These are phyloP conservation scores for Decapterus maruadsi DNA, from an alignment of 2,797 vertebrate genomes.

Conservation along the genomic window DNA sequence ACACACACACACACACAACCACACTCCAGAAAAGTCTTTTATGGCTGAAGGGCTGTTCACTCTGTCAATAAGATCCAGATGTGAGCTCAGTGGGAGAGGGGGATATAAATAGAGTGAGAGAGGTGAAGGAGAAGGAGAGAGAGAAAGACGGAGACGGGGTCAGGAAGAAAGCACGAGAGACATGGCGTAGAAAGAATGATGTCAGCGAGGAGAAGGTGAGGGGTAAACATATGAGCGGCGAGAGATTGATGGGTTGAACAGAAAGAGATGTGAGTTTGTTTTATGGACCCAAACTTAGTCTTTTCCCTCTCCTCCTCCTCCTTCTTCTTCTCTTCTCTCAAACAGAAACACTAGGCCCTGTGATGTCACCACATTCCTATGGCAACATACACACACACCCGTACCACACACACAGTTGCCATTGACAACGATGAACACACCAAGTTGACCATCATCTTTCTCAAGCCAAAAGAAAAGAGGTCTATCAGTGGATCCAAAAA, in stretches of 20 bases:
- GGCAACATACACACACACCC: slow-evolving; percentile 32
- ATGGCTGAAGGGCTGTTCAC: slow-evolving; percentile 81
- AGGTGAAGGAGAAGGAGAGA: slow-evolving; percentile 66
- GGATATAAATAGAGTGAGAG: slow-evolving; percentile 78
- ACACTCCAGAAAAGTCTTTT: slow-evolving; percentile 73
- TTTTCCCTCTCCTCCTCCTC: not conserved
- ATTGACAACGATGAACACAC: slow-evolving; percentile 52
- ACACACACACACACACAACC: not conserved
- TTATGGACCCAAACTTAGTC: slow-evolving; percentile 28
- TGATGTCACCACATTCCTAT: slow-evolving; percentile 80
- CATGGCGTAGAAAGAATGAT: slow-evolving; percentile 36
- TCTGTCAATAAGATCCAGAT: slow-evolving; percentile 87
- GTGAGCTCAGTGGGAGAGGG: slow-evolving; percentile 80
- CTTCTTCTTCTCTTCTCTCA: slow-evolving; percentile 22
- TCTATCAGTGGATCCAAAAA: slow-evolving; percentile 23
- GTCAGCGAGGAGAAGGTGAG: slow-evolving; percentile 15
- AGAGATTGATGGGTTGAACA: slow-evolving; percentile 11
- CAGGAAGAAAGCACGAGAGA: slow-evolving; percentile 44
- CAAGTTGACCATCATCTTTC: slow-evolving; percentile 39
- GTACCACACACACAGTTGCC: slow-evolving; percentile 49
- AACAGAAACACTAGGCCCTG: slow-evolving; percentile 58
- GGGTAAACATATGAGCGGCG: not conserved
- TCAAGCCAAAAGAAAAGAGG: slow-evolving; percentile 16
- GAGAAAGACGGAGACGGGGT: slow-evolving; percentile 40
- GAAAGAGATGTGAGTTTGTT: slow-evolving; percentile 34